Percentiles rank a stretch among this genome's conserved stretches.
These are phyloP conservation scores for Chloroceryle aenea DNA, from an alignment of 2,113 vertebrate species.

Conservation along the genomic window DNA sequence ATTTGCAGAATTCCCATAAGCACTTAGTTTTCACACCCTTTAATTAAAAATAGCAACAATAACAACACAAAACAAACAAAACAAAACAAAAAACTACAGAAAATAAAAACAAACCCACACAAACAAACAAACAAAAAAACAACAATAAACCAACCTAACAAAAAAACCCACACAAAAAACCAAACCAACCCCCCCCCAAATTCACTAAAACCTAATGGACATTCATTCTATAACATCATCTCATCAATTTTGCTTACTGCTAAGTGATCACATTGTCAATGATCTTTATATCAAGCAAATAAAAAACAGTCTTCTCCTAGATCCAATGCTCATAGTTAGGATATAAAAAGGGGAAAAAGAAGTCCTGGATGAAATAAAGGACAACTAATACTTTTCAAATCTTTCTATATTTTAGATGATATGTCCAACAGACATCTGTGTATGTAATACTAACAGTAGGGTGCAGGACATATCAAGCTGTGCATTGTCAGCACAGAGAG, in stretches of 20 bases:
- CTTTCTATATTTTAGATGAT: not conserved
- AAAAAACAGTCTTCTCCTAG: not conserved
- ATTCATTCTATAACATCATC: not conserved
- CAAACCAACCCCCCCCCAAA: no score
- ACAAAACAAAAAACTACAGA: not conserved
- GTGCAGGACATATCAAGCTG: slow-evolving; percentile 45
- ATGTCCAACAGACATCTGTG: slow-evolving; percentile 33
- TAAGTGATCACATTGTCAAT: not conserved
- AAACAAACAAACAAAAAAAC: not conserved
- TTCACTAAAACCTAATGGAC: not conserved
- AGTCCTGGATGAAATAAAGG: not conserved
- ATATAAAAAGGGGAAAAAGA: not conserved
- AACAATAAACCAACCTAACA: not conserved
- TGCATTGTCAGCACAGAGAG: slow-evolving; percentile 20
- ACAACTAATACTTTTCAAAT: not conserved
- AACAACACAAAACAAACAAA: not conserved
- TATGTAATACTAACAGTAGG: slow-evolving; percentile 9
- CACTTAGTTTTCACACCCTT: not conserved
- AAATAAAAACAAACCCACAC: no score
- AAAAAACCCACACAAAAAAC: not conserved
- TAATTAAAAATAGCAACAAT: not conserved
- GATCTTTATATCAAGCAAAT: not conserved
- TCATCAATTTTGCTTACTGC: not conserved
- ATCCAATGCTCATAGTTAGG: not conserved
- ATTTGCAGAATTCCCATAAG: not conserved